Evolutionary conservation across 2,888 invertebrate genomes (phyloP).

Genomic region (Troilus luridus): DNA sequence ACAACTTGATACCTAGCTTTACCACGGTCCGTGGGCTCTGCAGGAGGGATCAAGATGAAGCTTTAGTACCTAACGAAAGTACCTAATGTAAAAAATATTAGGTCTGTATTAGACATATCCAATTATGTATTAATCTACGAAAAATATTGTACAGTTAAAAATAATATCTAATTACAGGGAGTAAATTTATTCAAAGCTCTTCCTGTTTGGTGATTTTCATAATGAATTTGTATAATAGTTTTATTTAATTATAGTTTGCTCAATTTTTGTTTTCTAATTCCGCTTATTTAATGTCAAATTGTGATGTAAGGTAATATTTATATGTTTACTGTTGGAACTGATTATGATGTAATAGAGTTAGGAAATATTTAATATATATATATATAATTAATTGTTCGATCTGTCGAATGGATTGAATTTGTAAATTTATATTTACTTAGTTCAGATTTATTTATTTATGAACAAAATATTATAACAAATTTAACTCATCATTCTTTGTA

Average conservation of each 20-base stretch:
- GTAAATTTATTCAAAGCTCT: neutral
- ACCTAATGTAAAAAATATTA: neutral
- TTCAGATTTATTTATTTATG: neutral
- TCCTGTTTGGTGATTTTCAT: neutral
- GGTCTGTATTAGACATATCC: neutral
- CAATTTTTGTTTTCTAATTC: conserved; percentile 1
- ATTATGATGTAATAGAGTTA: neutral
- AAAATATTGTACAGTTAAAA: neutral
- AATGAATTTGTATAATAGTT: neutral
- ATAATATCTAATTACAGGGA: neutral
- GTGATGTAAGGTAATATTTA: neutral
- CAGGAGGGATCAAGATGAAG: conserved; percentile 42
- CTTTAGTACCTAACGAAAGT: conserved; percentile 37
- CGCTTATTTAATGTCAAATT: neutral
- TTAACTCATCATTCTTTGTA: neutral
- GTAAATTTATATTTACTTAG: neutral
- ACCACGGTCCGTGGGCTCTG: neutral
- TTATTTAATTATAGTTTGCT: neutral
- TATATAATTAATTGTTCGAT: neutral
- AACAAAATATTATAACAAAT: neutral
- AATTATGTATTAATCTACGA: neutral
- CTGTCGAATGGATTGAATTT: neutral
- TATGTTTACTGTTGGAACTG: neutral
- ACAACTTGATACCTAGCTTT: conserved; percentile 72
- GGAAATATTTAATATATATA: neutral